Conservation (phyloP, 1,140 invertebrate species). For the Pseudomyrmex pallidus region DNA sequence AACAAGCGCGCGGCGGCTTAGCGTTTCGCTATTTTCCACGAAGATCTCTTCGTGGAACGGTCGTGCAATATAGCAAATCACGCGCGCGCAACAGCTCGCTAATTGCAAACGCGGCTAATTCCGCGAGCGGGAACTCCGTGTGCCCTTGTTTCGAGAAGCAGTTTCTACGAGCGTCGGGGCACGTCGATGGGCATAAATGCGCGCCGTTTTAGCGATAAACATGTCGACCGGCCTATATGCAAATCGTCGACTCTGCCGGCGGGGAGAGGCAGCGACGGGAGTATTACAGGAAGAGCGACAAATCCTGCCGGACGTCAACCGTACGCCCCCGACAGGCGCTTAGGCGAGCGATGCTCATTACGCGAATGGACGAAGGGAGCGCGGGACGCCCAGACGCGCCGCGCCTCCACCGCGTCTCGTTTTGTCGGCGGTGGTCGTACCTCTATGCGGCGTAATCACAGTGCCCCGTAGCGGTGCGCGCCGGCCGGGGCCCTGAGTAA, state of each 20-base stretch:
- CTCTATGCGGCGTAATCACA: conserved; percentile 81
- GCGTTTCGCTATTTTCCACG: conserved; percentile 47
- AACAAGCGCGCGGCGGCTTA: conserved; percentile 26
- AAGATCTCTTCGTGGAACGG: conserved; percentile 30
- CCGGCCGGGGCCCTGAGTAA: conserved; percentile 64
- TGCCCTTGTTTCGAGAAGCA: conserved; percentile 19
- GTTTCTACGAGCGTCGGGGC: conserved; percentile 1
- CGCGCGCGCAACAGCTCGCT: conserved; percentile 50
- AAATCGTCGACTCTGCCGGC: conserved; percentile 31
- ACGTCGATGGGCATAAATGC: conserved; percentile 13
- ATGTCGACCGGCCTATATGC: conserved; percentile 37
- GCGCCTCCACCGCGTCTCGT: conserved; percentile 77
- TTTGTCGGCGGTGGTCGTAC: conserved; percentile 79
- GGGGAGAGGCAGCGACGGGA: too few species aligned
- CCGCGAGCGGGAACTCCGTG: conserved; percentile 6
- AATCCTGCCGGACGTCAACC: conserved; percentile 49
- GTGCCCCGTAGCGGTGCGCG: conserved; percentile 80
- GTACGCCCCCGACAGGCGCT: conserved; percentile 28
- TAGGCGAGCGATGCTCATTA: conserved; percentile 76
- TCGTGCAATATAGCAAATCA: conserved; percentile 49
- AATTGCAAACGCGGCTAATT: conserved; percentile 57
- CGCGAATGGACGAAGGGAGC: conserved; percentile 63
- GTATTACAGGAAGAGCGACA: conserved; percentile 17
- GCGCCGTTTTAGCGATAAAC: conserved; percentile 43
- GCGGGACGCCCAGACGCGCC: conserved; percentile 45